These are phyloP conservation scores for Torymus texanus DNA, from an alignment of 2,888 invertebrate species.

Conservation along the genomic window DNA sequence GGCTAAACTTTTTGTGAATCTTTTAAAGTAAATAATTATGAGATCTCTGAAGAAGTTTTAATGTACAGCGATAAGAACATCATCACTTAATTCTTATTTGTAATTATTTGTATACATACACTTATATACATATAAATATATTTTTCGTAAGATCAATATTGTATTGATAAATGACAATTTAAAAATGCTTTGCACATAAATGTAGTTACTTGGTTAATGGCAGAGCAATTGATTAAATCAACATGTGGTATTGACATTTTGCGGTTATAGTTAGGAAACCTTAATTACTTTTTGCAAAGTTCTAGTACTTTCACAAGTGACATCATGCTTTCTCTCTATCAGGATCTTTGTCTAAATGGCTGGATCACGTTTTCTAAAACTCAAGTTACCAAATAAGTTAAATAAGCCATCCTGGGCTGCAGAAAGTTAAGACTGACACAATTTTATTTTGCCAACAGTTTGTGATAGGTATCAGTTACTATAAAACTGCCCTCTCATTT, in stretches of 20 bases:
- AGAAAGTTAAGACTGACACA: not conserved
- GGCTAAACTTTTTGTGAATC: no score
- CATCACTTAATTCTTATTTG: no score
- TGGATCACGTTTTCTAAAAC: constrained; percentile 34
- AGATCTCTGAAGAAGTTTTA: no score
- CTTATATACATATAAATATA: not conserved
- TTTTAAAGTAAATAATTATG: no score
- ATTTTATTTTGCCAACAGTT: constrained; percentile 15
- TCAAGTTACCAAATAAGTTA: constrained; percentile 13
- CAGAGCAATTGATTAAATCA: constrained; percentile 13
- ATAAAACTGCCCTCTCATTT: not conserved
- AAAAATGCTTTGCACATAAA: constrained; percentile 1
- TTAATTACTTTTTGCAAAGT: constrained; percentile 38
- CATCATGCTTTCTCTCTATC: constrained; percentile 39
- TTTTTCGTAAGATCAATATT: not conserved
- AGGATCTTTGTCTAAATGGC: constrained; percentile 27
- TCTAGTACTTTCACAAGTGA: constrained; percentile 41
- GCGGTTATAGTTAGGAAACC: constrained; percentile 2
- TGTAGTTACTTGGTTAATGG: constrained; percentile 25
- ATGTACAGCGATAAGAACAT: no score
- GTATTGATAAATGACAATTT: not conserved
- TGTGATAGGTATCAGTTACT: not conserved
- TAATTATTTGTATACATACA: no score
- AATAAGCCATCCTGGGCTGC: constrained; percentile 10
- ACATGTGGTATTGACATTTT: constrained; percentile 31